Evolutionary conservation across 2,888 invertebrate genomes (phyloP).

Genomic region (Ochropleura plecta): DNA sequence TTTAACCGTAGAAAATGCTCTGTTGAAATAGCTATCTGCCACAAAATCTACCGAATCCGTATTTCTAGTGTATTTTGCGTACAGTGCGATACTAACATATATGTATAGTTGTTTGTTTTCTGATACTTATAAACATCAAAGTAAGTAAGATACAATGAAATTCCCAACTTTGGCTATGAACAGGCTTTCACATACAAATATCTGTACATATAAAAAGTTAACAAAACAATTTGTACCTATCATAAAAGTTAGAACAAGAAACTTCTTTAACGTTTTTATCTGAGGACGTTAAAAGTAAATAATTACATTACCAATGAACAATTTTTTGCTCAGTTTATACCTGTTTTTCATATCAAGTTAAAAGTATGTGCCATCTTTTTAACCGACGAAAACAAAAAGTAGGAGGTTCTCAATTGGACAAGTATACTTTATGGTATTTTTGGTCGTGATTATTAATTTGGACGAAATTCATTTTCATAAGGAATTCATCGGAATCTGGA

Average conservation of each 20-base stretch:
- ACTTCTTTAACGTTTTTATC: constrained; percentile 24
- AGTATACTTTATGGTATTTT: background rate
- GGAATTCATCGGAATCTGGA: background rate
- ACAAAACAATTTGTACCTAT: constrained; percentile 33
- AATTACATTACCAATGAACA: constrained; percentile 5
- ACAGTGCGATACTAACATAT: background rate
- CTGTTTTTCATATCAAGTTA: background rate
- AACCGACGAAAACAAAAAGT: too few species aligned
- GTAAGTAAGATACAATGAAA: constrained; percentile 24
- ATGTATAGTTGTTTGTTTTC: background rate
- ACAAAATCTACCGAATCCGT: too few species aligned
- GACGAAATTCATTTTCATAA: background rate
- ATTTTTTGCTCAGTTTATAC: background rate
- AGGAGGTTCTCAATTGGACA: too few species aligned
- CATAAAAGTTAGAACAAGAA: constrained; percentile 30
- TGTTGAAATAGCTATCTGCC: too few species aligned
- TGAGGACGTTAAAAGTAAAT: constrained; percentile 17
- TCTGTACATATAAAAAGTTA: constrained; percentile 21
- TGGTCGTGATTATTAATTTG: background rate
- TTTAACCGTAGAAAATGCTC: too few species aligned
- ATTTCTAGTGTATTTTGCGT: background rate
- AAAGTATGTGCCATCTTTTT: background rate
- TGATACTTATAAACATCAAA: constrained; percentile 8
- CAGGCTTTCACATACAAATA: constrained; percentile 26
- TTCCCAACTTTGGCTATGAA: constrained; percentile 28